Percentiles rank a stretch among this genome's conserved stretches.
phyloP scores from a whole-genome alignment of 2,113 vertebrate species.

The Podiceps cristatus region DNA sequence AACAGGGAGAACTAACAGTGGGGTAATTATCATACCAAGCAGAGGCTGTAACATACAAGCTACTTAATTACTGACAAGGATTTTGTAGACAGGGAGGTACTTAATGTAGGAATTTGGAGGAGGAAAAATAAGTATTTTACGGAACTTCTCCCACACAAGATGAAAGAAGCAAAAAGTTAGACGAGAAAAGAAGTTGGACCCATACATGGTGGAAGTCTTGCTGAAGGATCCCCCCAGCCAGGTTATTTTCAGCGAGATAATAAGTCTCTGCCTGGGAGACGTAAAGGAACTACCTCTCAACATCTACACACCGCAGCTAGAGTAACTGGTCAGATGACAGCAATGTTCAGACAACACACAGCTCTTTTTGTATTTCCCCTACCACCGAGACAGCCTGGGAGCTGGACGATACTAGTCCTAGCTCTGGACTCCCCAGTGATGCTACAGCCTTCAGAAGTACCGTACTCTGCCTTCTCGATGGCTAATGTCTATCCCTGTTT shows the following conservation, averaged over 20 bases:
- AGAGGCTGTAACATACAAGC: not conserved
- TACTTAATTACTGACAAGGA: conserved; percentile 16
- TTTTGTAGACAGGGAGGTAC: not conserved
- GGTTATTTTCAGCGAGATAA: not conserved
- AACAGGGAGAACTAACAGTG: not conserved
- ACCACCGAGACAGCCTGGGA: not conserved
- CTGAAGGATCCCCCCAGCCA: not conserved
- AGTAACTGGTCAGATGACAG: not conserved
- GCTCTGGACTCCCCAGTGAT: not conserved
- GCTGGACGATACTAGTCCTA: not conserved
- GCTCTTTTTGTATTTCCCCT: not conserved
- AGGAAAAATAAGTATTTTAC: not conserved
- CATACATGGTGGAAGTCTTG: not conserved
- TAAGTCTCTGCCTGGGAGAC: not conserved
- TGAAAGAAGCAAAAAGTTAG: not conserved
- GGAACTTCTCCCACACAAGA: not conserved
- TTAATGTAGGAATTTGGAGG: not conserved
- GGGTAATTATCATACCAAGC: conserved; percentile 4
- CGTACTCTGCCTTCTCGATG: not conserved
- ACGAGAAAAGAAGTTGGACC: not conserved
- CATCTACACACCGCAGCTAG: not conserved
- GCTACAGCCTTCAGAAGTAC: not conserved
- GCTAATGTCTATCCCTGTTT: not conserved
- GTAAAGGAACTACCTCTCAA: not conserved
- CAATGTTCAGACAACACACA: not conserved